Conservation (phyloP, 1,140 invertebrate genomes). For the Aporrectodea caliginosa region DNA sequence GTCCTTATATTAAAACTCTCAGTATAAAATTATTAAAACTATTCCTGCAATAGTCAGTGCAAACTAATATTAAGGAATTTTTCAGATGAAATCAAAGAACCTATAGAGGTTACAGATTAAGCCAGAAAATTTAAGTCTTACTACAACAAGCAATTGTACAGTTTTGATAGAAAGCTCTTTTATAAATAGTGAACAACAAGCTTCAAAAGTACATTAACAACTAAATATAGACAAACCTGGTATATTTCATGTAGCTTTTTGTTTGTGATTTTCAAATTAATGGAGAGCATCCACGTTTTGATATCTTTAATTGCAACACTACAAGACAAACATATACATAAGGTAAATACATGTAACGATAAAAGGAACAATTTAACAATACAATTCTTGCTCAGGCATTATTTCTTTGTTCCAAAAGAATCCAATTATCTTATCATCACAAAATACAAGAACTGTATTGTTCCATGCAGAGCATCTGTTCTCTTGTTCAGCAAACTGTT, state of each 20-base stretch:
- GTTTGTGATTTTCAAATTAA: conserved; percentile 87
- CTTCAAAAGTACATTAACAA: background rate
- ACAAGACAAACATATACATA: too few species aligned
- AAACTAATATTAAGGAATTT: background rate
- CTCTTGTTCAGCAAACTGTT: too few species aligned
- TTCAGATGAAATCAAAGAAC: background rate
- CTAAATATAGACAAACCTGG: conserved; percentile 40
- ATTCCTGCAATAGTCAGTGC: background rate
- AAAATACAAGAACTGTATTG: too few species aligned
- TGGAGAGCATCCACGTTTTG: conserved; percentile 81
- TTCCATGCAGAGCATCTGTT: too few species aligned
- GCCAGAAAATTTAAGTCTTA: background rate
- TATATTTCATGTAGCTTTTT: conserved; percentile 60
- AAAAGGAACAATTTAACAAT: background rate
- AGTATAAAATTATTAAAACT: background rate
- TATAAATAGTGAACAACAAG: conserved; percentile 2
- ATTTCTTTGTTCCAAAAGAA: too few species aligned
- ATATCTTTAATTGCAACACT: conserved; percentile 85
- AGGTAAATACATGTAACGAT: too few species aligned
- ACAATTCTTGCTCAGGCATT: background rate
- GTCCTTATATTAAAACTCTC: background rate
- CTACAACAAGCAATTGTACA: background rate
- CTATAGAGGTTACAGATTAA: background rate
- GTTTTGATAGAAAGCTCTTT: background rate
- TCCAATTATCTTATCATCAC: too few species aligned